phyloP scores from a whole-genome alignment of 2,797 vertebrate genomes.

The Clarias laeviceps region DNA sequence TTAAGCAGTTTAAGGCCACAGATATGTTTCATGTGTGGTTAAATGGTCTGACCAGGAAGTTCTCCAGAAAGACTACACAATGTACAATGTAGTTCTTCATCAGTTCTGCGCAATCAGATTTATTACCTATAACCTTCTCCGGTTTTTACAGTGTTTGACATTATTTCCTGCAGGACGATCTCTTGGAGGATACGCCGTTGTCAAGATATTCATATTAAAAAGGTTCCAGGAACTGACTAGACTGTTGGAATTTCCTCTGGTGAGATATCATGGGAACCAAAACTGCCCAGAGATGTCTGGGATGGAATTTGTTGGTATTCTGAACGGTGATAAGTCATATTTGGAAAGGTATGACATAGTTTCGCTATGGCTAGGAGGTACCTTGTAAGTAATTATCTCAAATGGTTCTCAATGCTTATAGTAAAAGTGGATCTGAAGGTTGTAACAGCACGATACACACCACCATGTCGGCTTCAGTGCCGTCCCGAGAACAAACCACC shows the following conservation, averaged over 20 bases:
- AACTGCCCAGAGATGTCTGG: background rate
- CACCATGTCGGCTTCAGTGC: background rate
- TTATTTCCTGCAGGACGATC: conserved; percentile 53
- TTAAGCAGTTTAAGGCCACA: background rate
- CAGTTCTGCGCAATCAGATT: background rate
- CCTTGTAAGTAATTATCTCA: background rate
- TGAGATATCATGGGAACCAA: background rate
- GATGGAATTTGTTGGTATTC: background rate
- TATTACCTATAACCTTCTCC: background rate
- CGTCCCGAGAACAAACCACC: background rate
- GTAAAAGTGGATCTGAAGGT: background rate
- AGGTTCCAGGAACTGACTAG: background rate
- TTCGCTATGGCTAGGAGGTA: background rate
- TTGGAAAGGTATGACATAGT: background rate
- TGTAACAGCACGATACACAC: background rate
- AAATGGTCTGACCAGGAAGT: background rate
- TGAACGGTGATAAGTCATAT: background rate
- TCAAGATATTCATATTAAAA: conserved; percentile 55
- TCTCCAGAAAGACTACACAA: background rate
- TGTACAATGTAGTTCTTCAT: background rate
- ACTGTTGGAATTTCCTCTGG: background rate
- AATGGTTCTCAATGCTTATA: background rate
- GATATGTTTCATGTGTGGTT: background rate
- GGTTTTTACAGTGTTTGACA: background rate
- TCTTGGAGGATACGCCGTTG: conserved; percentile 55